Evolutionary conservation across 2,113 vertebrate genomes (phyloP).

Genomic region (Podarcis cretensis): DNA sequence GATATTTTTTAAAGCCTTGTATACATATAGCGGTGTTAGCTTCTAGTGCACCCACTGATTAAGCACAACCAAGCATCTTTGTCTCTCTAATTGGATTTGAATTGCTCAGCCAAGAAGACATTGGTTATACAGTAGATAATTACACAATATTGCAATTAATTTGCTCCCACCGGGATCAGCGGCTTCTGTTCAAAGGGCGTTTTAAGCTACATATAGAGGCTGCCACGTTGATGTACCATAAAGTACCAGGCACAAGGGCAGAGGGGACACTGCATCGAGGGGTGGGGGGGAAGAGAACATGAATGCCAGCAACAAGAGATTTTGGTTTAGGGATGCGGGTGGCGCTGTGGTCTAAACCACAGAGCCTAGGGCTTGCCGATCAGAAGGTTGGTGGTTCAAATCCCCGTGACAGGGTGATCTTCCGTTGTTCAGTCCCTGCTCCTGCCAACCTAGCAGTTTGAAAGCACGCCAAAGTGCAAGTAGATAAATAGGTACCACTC

Average conservation of each 20-base stretch:
- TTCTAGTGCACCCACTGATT: slow-evolving; percentile 34
- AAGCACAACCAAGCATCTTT: slow-evolving; percentile 45
- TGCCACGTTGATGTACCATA: not conserved
- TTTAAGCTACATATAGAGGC: slow-evolving; percentile 17
- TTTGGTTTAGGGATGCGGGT: not conserved
- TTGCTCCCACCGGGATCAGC: slow-evolving; percentile 18
- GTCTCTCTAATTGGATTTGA: slow-evolving; percentile 25
- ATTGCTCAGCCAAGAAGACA: slow-evolving; percentile 42
- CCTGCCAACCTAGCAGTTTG: no score
- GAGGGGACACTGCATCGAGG: not conserved
- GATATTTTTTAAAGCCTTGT: not conserved
- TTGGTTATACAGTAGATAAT: slow-evolving; percentile 61
- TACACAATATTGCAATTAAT: slow-evolving; percentile 42
- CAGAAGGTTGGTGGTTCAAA: no score
- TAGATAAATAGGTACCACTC: no score
- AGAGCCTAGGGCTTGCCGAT: no score
- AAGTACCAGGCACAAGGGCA: not conserved
- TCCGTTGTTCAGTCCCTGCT: no score
- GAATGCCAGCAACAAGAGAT: not conserved
- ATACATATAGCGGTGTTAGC: slow-evolving; percentile 26
- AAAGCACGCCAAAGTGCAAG: no score
- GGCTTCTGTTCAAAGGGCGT: slow-evolving; percentile 17
- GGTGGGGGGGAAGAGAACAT: accelerated
- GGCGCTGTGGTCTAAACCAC: no score
- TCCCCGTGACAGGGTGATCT: no score